A percentile compares a stretch with the other conserved stretches of the same genome.
These are phyloP conservation scores for Macrochelys suwanniensis DNA, from an alignment of 2,797 vertebrate genomes.

Conservation along the genomic window DNA sequence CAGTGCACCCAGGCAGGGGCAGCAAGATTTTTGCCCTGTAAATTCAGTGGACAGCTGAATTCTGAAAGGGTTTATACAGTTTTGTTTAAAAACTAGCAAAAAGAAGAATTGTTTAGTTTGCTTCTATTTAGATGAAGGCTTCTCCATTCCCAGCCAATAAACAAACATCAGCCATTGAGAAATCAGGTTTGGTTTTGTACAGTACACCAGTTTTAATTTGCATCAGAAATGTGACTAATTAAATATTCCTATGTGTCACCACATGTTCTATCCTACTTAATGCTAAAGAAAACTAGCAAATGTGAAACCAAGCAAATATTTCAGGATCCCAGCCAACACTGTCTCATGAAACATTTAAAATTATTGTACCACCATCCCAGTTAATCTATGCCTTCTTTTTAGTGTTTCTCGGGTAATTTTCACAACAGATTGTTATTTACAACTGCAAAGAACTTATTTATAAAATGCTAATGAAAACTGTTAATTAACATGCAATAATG, in stretches of 20 bases:
- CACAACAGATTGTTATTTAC: background rate
- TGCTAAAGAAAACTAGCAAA: background rate
- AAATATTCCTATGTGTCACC: background rate
- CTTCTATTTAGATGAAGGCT: constrained; percentile 1
- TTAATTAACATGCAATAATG: background rate
- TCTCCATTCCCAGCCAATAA: background rate
- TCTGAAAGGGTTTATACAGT: background rate
- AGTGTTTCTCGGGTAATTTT: background rate
- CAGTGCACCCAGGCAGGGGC: background rate
- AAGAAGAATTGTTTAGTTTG: background rate
- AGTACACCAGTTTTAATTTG: background rate
- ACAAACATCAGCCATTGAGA: background rate
- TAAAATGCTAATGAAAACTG: background rate
- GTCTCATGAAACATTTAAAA: background rate
- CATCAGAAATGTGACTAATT: background rate
- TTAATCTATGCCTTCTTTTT: background rate
- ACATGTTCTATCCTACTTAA: background rate
- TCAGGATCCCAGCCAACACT: background rate
- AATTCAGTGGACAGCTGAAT: background rate
- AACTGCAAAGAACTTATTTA: background rate
- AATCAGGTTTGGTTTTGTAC: constrained; percentile 6
- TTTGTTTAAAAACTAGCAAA: constrained; percentile 1
- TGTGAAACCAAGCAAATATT: background rate
- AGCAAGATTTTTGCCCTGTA: background rate
- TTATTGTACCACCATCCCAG: background rate